Evolutionary conservation across 2,797 vertebrate genomes (phyloP).

Genomic region (Mionectes olivaceus): DNA sequence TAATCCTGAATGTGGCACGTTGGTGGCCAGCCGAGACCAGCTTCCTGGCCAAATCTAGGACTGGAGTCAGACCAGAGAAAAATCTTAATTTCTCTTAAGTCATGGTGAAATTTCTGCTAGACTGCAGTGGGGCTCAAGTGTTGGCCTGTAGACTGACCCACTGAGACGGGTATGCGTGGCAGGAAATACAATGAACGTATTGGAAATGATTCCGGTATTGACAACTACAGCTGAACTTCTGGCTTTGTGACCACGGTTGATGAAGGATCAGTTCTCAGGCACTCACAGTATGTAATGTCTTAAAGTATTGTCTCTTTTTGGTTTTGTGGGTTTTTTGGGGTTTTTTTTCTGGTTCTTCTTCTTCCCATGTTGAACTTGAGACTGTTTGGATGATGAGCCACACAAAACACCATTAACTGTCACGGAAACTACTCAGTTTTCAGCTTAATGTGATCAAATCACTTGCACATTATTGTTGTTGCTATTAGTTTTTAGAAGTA

Average conservation of each 20-base stretch:
- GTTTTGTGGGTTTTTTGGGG: too few species aligned
- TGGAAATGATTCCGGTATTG: not conserved
- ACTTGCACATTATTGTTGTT: not conserved
- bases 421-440: slow-evolving; percentile 66
- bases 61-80: not conserved
- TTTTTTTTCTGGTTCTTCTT: not conserved
- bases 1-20: accelerated
- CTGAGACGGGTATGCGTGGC: not conserved
- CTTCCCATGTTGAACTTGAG: slow-evolving; percentile 13
- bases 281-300: not conserved
- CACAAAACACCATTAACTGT: slow-evolving; percentile 69
- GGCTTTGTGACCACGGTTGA: not conserved
- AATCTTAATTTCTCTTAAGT: not conserved
- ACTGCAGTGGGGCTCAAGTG: not conserved
- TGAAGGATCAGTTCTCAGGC: not conserved
- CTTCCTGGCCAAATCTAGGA: not conserved
- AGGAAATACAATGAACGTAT: not conserved
- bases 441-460: slow-evolving; percentile 36
- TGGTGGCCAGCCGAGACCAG: not conserved
- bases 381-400: slow-evolving; percentile 40
- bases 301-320: not conserved
- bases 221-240: not conserved
- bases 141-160: not conserved
- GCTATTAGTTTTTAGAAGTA: not conserved
- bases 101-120: not conserved